Base-by-base conservation (phyloP, 2,113 vertebrate species). In the Columbina picui region DNA sequence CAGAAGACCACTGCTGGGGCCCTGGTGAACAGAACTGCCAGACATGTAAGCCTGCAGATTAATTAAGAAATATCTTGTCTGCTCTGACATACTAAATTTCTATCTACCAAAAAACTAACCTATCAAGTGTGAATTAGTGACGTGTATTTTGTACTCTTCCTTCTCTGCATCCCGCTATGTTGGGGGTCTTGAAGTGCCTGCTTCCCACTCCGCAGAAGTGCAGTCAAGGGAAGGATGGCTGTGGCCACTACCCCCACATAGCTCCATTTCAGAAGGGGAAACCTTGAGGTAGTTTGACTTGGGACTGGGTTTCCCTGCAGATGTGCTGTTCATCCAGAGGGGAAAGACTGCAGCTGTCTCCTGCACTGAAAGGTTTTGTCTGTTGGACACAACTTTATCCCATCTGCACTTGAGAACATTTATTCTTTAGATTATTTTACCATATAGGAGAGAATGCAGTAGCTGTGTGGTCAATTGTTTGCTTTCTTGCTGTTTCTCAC, bases 1-100 rank as follows among this genome's bases (percentile, higher is more conserved):
- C 98, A 57, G 98, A 99, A 92, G 98, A 98, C 53, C 98, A 99
- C 8, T 99, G 99, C 88, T 99, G 99, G 99, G 98, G 98, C 16
- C 81, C 98, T 5, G 99, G 98, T 6, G 95, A 97, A 75, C 90
- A 98, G 73, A 98, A 99, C 89, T 99, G 99, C 96, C 99, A 99
- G 97, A 99, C 94, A 56, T 38, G 99, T 99, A 97, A 99, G 99
- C 96, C 20, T 68, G 59, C 20, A 87, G 29, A 87, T 82, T 41
- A 83, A 27, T 73, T 47, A n/a, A 79, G 22, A 49, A 73, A 34
- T 38, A 64, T 4, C 5, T 69, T 47, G 25, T 23, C 21, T 89
- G 32, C 18, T 84, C 26, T 79, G 71, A 69, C 41, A 14, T 30
- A 56, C 21, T 65, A 14, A 10, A 26, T 47, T 65, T 56, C 49